Conservation (phyloP, 2,888 invertebrate species). For the Nemoura dubitans region DNA sequence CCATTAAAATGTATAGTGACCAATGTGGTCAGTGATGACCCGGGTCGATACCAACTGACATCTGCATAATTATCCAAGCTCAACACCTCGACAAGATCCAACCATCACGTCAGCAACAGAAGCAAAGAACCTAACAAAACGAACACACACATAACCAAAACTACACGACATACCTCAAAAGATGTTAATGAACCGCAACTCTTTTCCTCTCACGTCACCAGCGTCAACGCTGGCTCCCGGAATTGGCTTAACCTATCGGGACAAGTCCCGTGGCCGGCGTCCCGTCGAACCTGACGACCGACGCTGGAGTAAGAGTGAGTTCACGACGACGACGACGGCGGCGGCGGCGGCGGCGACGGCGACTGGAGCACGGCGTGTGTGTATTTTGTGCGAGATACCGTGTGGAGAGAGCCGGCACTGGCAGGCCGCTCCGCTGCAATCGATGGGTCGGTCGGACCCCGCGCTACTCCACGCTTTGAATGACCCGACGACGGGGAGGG, state of each 20-base stretch:
- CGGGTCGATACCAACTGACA: slow-evolving; percentile 9
- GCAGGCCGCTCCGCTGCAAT: neutral
- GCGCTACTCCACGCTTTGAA: slow-evolving; percentile 3
- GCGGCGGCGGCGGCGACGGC: neutral
- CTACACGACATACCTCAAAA: neutral
- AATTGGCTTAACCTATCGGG: neutral
- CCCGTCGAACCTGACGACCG: neutral
- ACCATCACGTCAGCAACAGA: neutral
- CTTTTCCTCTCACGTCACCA: neutral
- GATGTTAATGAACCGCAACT: neutral
- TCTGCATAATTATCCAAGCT: neutral
- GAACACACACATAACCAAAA: neutral
- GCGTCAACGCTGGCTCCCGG: neutral
- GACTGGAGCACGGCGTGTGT: neutral
- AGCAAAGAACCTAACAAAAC: neutral
- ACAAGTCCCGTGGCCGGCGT: neutral
- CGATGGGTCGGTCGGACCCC: neutral
- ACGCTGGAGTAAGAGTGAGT: too few species aligned
- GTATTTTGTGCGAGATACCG: neutral
- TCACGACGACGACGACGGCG: neutral
- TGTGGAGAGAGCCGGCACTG: neutral
- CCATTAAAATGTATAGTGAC: neutral
- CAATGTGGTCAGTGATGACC: slow-evolving; percentile 12
- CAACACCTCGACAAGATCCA: neutral
- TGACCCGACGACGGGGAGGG: neutral